Conservation (phyloP, 1,140 invertebrate genomes). For the Microvelia longipes region DNA sequence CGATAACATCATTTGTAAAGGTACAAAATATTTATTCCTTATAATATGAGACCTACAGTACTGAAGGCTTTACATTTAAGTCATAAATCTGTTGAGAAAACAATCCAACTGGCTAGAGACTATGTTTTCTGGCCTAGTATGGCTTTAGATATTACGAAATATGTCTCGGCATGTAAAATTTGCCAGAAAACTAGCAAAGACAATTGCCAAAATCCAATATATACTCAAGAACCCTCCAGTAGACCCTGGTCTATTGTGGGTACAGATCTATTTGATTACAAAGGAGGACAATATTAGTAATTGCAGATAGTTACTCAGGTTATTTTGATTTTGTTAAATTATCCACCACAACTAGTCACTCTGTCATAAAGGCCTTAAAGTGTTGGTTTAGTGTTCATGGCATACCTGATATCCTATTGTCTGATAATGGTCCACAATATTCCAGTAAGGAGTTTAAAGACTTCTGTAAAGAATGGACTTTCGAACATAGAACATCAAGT, state of each 20-base stretch:
- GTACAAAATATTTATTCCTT: background rate
- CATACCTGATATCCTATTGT: background rate
- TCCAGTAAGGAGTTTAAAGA: background rate
- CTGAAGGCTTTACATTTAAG: background rate
- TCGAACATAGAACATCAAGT: background rate
- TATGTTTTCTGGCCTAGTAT: conserved; percentile 5
- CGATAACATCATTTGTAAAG: background rate
- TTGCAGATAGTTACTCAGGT: conserved; percentile 3
- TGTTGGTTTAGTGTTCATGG: background rate
- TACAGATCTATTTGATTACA: background rate
- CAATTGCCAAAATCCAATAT: background rate
- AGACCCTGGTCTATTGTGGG: background rate
- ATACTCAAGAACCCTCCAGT: background rate
- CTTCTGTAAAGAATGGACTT: background rate
- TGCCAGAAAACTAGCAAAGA: background rate
- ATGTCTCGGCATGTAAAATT: background rate
- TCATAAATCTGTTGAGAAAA: background rate
- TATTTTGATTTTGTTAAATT: conserved; percentile 1
- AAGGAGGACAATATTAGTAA: background rate
- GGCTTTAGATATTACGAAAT: background rate
- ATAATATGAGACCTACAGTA: background rate
- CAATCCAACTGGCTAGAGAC: background rate
- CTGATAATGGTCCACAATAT: background rate
- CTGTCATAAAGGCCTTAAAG: background rate
- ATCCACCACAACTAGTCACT: background rate